phyloP scores from a whole-genome alignment of 2,797 vertebrate genomes.

The Discoglossus pictus region DNA sequence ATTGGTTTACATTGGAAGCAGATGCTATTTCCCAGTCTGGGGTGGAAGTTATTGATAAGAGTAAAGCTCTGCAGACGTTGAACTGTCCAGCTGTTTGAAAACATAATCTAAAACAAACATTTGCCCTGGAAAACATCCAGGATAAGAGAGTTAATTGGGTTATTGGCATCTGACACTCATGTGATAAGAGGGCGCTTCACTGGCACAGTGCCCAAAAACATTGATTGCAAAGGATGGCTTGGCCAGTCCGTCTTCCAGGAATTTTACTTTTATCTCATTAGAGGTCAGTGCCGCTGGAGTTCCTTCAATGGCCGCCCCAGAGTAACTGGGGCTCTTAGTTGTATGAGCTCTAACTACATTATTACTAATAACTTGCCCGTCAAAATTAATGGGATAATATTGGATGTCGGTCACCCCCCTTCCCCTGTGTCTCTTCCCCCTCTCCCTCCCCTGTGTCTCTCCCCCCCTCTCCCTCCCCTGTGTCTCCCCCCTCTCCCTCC shows the following conservation, averaged over 20 bases:
- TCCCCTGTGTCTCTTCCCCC: no score
- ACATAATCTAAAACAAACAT: slow-evolving; percentile 36
- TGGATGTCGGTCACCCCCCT: no score
- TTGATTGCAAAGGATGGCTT: slow-evolving; percentile 3
- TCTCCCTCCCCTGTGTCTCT: no score
- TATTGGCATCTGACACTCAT: slow-evolving; percentile 8
- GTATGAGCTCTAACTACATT: no score
- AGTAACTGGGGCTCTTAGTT: no score
- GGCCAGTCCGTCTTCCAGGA: not conserved
- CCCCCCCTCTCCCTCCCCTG: no score
- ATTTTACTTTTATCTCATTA: not conserved
- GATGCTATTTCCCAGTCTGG: not conserved
- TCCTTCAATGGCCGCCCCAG: no score
- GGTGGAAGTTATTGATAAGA: slow-evolving; percentile 1
- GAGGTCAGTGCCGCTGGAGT: no score
- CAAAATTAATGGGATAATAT: no score
- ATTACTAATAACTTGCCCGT: no score
- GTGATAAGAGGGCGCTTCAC: slow-evolving; percentile 15
- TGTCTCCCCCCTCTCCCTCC: no score
- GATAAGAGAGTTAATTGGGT: slow-evolving; percentile 34
- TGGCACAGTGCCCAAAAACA: not conserved
- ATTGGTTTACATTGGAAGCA: no score
- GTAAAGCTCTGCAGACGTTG: not conserved
- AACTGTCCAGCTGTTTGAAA: slow-evolving; percentile 2
- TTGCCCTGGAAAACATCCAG: slow-evolving; percentile 12